A percentile compares a stretch with the other conserved stretches of the same genome.
These are phyloP conservation scores for Lumbricus terrestris DNA, from an alignment of 2,888 invertebrate species.

Conservation along the genomic window DNA sequence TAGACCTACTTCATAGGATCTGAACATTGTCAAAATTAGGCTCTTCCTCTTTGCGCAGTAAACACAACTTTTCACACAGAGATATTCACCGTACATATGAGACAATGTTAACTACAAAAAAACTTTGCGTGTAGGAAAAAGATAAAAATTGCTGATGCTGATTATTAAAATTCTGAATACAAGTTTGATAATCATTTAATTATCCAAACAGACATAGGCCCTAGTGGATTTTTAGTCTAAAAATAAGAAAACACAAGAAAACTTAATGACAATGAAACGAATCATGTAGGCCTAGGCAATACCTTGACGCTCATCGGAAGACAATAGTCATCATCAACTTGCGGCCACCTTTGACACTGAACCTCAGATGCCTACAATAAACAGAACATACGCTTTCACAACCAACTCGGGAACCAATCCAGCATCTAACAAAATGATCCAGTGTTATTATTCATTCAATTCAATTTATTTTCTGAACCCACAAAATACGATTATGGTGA, in stretches of 20 bases:
- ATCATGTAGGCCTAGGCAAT: slow-evolving; percentile 31
- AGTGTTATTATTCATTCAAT: too few species aligned
- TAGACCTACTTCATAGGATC: too few species aligned
- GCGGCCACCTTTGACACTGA: slow-evolving; percentile 50
- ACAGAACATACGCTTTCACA: background rate
- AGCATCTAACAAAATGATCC: background rate
- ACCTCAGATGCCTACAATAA: slow-evolving; percentile 31
- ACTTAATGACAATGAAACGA: background rate
- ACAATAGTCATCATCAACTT: slow-evolving; percentile 44
- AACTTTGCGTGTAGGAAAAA: too few species aligned
- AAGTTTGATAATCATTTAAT: background rate
- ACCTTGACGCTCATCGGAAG: slow-evolving; percentile 45
- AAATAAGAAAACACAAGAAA: background rate
- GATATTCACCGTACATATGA: too few species aligned
- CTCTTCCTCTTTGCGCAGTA: too few species aligned
- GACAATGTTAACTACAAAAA: too few species aligned
- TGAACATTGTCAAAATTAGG: too few species aligned
- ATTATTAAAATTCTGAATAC: background rate
- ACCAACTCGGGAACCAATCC: background rate
- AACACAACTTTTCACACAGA: too few species aligned
- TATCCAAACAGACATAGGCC: background rate
- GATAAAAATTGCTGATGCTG: too few species aligned
- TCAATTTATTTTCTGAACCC: too few species aligned
- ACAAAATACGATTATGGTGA: too few species aligned
- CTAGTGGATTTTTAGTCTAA: background rate